A percentile compares a stretch with the other conserved stretches of the same genome.
These are phyloP conservation scores for Dallia pectoralis DNA, from an alignment of 2,797 vertebrate genomes.

Conservation along the genomic window DNA sequence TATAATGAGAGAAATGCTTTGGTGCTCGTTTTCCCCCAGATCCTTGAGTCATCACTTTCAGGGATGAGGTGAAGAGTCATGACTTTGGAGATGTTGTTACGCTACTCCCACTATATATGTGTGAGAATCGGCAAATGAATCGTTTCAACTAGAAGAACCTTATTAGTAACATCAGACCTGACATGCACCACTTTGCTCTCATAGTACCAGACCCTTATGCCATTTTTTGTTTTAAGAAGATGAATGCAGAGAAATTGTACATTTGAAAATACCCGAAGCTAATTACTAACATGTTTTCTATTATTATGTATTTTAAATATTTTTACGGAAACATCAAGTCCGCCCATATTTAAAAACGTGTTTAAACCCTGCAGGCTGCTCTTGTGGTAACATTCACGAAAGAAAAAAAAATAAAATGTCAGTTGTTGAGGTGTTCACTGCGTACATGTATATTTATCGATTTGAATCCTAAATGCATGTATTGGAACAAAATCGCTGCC, in stretches of 20 bases:
- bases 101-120: conserved; percentile 55
- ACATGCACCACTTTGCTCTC: not conserved
- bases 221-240: not conserved
- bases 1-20: conserved; percentile 56
- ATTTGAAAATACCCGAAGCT: not conserved
- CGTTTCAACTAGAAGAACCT: conserved; percentile 34
- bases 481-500: not conserved
- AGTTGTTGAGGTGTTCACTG: not conserved
- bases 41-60: conserved; percentile 66
- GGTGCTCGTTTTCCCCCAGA: conserved; percentile 45
- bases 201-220: not conserved
- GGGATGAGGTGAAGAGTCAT: conserved; percentile 58
- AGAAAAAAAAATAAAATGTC: not conserved
- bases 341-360: not conserved
- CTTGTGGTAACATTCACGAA: not conserved
- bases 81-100: conserved; percentile 66
- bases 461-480: not conserved
- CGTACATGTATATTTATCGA: not conserved
- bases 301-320: not conserved
- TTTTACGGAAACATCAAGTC: not conserved
- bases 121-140: conserved; percentile 53
- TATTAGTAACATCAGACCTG: not conserved
- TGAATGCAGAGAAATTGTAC: not conserved
- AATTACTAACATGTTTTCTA: not conserved
- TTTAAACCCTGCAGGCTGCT: not conserved